Evolutionary conservation across 2,797 vertebrate genomes (phyloP), one percentile per base, ranked within the genome.

Genomic region (Tragelaphus oryx): DNA sequence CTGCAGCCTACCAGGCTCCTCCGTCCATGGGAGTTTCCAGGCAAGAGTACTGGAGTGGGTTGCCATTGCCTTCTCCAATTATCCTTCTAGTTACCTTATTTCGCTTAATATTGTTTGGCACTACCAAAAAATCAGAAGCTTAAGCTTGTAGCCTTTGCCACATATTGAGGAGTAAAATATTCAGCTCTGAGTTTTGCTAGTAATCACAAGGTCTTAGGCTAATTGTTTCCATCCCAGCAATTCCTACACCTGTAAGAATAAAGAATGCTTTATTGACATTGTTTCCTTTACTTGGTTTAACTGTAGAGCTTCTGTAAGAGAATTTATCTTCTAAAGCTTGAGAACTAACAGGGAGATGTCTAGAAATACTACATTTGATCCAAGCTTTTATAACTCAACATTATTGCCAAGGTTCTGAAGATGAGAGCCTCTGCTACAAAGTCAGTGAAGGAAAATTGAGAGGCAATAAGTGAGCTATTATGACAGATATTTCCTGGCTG

Each of bases 401-500:
- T 13, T 62, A 30, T 30, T 93, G 44, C 6, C 60, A 71, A 91
- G 18, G 48, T 89, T 89, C 65, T 96, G 48, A 17, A n/a, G 37
- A 75, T 68, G 22, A 89, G 22, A 96, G 20, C 48, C 82, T 92
- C 74, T 93, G 37, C 46, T 94, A 24, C 59, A 85, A 94, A 95
- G 13, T 33, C 81, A 76, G 20, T 95, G 41, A 90, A 87, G 54
- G 33, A 89, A 91, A 87, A 11, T 18, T 62, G 65, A 95, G 54
- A 91, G 60, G 54, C 54, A 86, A 80, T 14, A 94, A 91, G 22
- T 84, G n/a, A 93, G 52, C 62, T 91, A 94, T 46, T 22, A 80
- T 33, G 44, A 48, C 37, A 85, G 18, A 71, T 46, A 93, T 82
- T 92, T 90, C 74, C 75, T 52, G 33, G 6, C 24, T 95, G 28